Percentiles rank a stretch among this genome's conserved stretches.
Evolutionary conservation across 1,140 invertebrate species (phyloP).

Genomic region (Platyscapa corneri): DNA sequence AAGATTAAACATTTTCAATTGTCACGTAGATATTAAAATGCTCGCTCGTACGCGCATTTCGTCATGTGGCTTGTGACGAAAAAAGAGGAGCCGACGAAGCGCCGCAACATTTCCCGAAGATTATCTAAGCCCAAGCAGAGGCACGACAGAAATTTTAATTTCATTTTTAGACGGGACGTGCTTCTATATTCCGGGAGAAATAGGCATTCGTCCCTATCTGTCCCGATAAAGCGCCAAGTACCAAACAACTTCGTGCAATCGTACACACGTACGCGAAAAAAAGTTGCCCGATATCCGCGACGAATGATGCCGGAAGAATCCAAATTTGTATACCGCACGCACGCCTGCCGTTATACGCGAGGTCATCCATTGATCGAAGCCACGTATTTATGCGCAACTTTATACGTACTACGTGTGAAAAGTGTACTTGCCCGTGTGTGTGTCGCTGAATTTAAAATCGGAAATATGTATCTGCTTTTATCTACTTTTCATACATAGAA

Average conservation of each 20-base stretch:
- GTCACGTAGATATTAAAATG: neutral
- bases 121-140: slow-evolving; percentile 17
- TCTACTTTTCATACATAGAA: neutral
- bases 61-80: neutral
- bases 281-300: neutral
- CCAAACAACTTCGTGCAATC: too few species aligned
- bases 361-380: slow-evolving; percentile 24
- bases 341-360: neutral
- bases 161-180: slow-evolving; percentile 46
- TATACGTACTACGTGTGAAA: neutral
- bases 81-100: neutral
- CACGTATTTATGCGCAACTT: neutral
- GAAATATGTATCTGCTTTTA: neutral
- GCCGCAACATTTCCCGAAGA: slow-evolving; percentile 26
- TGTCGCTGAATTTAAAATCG: neutral
- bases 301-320: neutral
- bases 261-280: neutral
- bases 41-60: neutral
- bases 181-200: neutral
- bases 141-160: slow-evolving; percentile 27
- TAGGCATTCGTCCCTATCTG: slow-evolving; percentile 1
- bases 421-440: neutral
- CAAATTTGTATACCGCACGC: neutral
- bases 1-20: neutral
- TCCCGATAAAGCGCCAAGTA: neutral